Evolutionary conservation across 2,888 invertebrate genomes (phyloP).

Genomic region (Bhutanitis thaidina): DNA sequence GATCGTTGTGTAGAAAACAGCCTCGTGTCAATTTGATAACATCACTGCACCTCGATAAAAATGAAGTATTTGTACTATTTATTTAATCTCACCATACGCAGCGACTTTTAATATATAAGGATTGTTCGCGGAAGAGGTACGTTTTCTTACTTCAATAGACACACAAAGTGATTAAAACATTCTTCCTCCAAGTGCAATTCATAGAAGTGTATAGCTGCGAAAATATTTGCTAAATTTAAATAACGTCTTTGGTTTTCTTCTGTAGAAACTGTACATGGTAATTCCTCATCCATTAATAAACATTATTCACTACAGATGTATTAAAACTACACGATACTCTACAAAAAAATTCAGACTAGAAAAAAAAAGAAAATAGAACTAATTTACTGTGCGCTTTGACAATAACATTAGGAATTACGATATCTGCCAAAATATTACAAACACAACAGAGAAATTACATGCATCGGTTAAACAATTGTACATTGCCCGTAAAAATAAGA

Average conservation of each 20-base stretch:
- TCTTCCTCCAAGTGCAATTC: no score
- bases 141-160: no score
- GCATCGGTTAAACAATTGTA: neutral
- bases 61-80: conserved; percentile 14
- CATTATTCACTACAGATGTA: neutral
- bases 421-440: conserved; percentile 34
- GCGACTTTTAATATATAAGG: neutral
- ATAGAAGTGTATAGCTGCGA: no score
- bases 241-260: no score
- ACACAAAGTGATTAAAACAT: no score
- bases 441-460: conserved; percentile 11
- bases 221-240: no score
- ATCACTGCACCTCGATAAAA: neutral
- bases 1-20: no score
- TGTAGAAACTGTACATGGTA: no score
- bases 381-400: conserved; percentile 72
- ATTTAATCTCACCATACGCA: neutral
- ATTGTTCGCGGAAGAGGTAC: conserved; percentile 5
- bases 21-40: no score
- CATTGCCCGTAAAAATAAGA: no score
- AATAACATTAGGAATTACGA: conserved; percentile 56
- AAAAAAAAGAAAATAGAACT: conserved; percentile 40
- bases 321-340: conserved; percentile 15
- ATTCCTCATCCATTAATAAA: neutral
- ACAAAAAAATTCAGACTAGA: conserved; percentile 38